Percentiles rank a stretch among this genome's conserved stretches.
Evolutionary conservation across 2,113 vertebrate species (phyloP).

Genomic region (Grallaria varia): DNA sequence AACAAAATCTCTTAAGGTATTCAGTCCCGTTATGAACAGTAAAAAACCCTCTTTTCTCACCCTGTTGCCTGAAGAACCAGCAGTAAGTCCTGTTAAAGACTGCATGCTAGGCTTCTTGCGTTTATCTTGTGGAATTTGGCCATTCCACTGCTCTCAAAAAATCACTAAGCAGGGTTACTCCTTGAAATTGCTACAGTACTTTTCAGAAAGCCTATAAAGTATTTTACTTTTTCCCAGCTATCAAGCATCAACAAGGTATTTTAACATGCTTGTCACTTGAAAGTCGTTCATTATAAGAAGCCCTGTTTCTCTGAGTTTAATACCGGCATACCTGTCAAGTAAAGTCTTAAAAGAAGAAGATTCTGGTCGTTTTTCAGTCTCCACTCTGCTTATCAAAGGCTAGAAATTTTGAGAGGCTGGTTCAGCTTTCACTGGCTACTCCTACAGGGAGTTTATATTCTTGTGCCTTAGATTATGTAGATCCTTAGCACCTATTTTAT

Average conservation of each 20-base stretch:
- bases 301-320: not conserved
- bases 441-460: not conserved
- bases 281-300: not conserved
- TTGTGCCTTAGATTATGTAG: not conserved
- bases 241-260: not conserved
- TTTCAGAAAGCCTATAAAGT: not conserved
- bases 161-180: not conserved
- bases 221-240: not conserved
- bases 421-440: not conserved
- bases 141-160: not conserved
- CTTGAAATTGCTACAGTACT: not conserved
- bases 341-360: not conserved
- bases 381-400: not conserved
- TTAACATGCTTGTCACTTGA: not conserved
- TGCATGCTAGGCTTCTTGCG: not conserved
- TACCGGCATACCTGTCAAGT: rapidly evolving
- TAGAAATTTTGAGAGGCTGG: not conserved
- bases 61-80: not conserved
- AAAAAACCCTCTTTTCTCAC: not conserved
- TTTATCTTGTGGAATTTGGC: not conserved
- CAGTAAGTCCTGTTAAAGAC: not conserved
- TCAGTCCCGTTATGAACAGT: not conserved
- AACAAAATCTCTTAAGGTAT: not conserved
- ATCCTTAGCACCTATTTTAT: not conserved
- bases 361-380: not conserved